Percentiles rank a stretch among this genome's conserved stretches.
Evolutionary conservation across 2,797 vertebrate species (phyloP).

Genomic region (Bovichtus variegatus): DNA sequence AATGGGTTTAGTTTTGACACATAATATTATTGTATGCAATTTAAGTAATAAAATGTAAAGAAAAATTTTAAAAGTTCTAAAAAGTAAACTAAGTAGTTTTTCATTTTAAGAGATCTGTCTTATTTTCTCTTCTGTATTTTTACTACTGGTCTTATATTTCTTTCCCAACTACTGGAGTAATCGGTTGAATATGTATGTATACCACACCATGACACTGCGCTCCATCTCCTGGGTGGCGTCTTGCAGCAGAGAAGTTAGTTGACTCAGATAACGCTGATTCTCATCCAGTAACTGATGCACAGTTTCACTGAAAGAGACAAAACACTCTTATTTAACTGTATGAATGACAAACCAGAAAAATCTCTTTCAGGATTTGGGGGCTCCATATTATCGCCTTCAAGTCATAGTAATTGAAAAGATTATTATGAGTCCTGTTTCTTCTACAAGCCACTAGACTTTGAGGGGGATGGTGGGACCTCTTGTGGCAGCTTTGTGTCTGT

Average conservation of each 20-base stretch:
- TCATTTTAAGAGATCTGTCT: too few species aligned
- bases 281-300: slow-evolving; percentile 91
- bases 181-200: too few species aligned
- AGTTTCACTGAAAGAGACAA: slow-evolving; percentile 83
- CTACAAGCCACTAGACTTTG: neutral
- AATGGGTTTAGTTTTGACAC: too few species aligned
- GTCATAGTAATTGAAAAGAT: neutral
- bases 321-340: neutral
- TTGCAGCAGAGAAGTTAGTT: slow-evolving; percentile 91
- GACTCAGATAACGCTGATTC: slow-evolving; percentile 91
- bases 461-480: slow-evolving; percentile 18
- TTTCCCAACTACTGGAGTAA: too few species aligned
- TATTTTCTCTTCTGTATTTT: too few species aligned
- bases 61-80: too few species aligned
- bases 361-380: neutral
- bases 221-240: slow-evolving; percentile 88
- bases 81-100: too few species aligned
- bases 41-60: too few species aligned
- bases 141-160: too few species aligned
- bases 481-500: slow-evolving; percentile 17
- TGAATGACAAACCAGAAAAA: neutral
- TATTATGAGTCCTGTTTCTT: neutral
- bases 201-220: slow-evolving; percentile 88
- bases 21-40: too few species aligned
- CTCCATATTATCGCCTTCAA: neutral